Base-by-base conservation (phyloP, 2,797 vertebrate species). In the Chelmon rostratus region DNA sequence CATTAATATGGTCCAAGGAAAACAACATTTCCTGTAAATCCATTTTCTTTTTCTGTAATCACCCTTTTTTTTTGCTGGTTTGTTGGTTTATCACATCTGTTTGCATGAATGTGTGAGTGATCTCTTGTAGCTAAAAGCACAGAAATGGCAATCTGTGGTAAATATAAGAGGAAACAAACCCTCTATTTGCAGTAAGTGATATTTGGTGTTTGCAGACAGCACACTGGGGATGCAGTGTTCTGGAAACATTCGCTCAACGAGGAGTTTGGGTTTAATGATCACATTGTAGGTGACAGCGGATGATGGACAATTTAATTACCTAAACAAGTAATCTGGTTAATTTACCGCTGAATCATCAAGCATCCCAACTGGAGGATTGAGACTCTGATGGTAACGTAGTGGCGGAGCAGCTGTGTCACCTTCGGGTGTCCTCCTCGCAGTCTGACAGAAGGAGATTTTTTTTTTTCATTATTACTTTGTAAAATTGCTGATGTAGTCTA, bases 1-100 rank as follows among this genome's bases (percentile, higher is more conserved):
- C 0, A 90, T 92, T 90, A 85, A 68, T 83, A 88, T 83, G 75
- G 68, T 75, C 66, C n/a, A 47, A 52, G 7, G 40, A 81, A 82
- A 86, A 81, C 64, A 79, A 8, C n/a, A 70, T 71, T 76, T 61
- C 68, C 28, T 40, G 74, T 74, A 59, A 87, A 71, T 78, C 25
- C 38, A 71, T 88, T 86, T 67, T 4, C 21, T 80, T 16, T 74
- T 65, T 67, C 46, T 80, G 70, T 79, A 71, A 58, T 65, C 65
- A 23, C 40, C 28, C 44, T 44, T 4, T 80, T 65, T 82, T 42
- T 40, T 38, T 40, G 18, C 74, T 62, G 67, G 59, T 78, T 62
- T 59, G 53, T 68, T 31, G 42, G 38, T 47, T 68, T 69, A 70
- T 71, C 42, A 31, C 25, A 19, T 76, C n/a, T 68, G 54, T 66